These are phyloP conservation scores for Leptinotarsa texana DNA, from an alignment of 1,140 invertebrate genomes.

Conservation along the genomic window DNA sequence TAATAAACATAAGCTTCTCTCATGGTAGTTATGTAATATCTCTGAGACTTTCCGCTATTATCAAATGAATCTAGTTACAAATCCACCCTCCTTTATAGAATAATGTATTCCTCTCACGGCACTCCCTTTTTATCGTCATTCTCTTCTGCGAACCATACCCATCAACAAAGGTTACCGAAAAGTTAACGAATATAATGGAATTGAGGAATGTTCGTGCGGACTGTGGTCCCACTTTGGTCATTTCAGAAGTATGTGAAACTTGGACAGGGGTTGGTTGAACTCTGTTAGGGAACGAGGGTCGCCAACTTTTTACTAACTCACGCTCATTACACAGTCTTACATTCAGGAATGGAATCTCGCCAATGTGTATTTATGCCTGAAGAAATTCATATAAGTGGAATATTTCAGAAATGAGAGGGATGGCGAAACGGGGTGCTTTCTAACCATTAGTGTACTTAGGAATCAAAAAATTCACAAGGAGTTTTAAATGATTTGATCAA, in stretches of 20 bases:
- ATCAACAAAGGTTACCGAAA: background rate
- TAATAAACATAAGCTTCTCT: too few relatives aligned
- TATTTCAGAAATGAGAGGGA: background rate
- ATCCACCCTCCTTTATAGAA: too few relatives aligned
- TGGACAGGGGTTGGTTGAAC: background rate
- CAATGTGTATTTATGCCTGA: background rate
- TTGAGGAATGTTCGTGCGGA: slow-evolving; percentile 2
- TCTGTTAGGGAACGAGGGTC: background rate
- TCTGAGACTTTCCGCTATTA: too few relatives aligned
- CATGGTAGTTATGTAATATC: too few relatives aligned
- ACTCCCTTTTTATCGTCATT: background rate
- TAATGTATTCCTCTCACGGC: too few relatives aligned
- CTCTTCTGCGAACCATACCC: background rate
- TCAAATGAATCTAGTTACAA: too few relatives aligned
- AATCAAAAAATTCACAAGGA: too few relatives aligned
- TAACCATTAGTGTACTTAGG: too few relatives aligned
- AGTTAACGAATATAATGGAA: slow-evolving; percentile 2
- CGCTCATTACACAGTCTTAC: background rate
- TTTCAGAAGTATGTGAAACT: slow-evolving; percentile 6
- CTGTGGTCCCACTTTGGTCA: background rate
- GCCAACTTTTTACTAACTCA: slow-evolving; percentile 3
- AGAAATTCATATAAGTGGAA: background rate
- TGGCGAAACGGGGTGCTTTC: too few relatives aligned
- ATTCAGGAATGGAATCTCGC: background rate
- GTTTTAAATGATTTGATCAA: too few relatives aligned